These are phyloP conservation scores for Micropoecilia bifurca DNA, from an alignment of 2,797 vertebrate genomes.

Conservation along the genomic window DNA sequence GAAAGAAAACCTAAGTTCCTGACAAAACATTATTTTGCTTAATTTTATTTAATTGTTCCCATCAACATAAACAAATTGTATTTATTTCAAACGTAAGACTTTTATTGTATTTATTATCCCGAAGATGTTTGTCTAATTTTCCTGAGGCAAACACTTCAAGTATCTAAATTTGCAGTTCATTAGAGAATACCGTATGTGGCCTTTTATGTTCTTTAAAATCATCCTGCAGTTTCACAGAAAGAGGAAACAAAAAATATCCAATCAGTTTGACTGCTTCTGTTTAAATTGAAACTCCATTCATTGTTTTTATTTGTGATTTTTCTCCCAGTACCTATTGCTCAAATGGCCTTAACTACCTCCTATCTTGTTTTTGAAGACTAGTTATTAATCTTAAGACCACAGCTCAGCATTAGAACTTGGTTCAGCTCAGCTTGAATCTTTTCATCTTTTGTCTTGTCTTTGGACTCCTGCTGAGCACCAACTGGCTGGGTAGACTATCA, in stretches of 20 bases:
- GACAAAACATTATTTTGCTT: neutral
- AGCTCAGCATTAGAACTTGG: neutral
- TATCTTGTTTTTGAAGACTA: neutral
- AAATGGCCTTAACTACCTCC: neutral
- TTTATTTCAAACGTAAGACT: neutral
- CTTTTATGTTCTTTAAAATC: neutral
- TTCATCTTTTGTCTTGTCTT: constrained; percentile 10
- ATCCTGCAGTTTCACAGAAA: neutral
- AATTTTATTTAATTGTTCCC: neutral
- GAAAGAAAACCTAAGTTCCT: neutral
- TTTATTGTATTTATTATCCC: neutral
- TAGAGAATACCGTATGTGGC: neutral
- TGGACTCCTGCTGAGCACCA: constrained; percentile 42
- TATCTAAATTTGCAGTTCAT: neutral
- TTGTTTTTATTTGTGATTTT: constrained; percentile 3
- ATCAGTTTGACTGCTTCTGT: neutral
- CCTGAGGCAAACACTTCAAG: neutral
- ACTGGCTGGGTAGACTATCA: constrained; percentile 37
- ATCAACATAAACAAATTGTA: neutral
- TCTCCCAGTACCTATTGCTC: neutral
- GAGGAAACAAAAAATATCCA: neutral
- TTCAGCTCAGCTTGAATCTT: constrained; percentile 25
- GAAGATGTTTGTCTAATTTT: neutral
- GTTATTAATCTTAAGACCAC: constrained; percentile 24
- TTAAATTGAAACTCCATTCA: neutral